Base-by-base conservation (phyloP, 2,113 vertebrate species). In the Hypanus sabinus region DNA sequence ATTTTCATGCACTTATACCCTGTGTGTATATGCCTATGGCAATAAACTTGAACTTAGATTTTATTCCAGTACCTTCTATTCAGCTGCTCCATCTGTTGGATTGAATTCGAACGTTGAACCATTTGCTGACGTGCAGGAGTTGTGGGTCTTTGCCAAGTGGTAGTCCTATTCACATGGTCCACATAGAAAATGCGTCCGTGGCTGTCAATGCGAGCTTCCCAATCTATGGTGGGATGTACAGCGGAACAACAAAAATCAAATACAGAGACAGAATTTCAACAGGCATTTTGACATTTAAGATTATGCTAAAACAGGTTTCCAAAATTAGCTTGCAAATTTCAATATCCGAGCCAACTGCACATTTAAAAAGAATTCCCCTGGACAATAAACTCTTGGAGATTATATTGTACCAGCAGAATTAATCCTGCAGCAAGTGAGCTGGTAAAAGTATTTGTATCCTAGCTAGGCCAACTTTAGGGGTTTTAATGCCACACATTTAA, bases 41-140 rank as follows among this genome's bases (percentile, higher is more conserved):
- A 46, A 46, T 46, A 46, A 46, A 46, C 46, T 46, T 46, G 46
- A 70, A 70, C 11, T 71, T 33, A 14, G 90, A 70, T 71, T 68
- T 4, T 36, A 3, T 7, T 27, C 73, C 68, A 24, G 73, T 87
- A 99, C 99, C 99, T 97, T 95, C 99, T 98, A 95, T 99, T 99
- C 94, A 99, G 97, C 96, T 99, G 99, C 94, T 99, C 99, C 99
- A 99, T 99, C 94, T 99, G 99, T 96, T 99, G 99, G 55, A 99
- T 99, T 95, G 99, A 99, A 96, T 98, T 99, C 27, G 99, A 99
- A 80, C 98, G 97, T 95, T 99, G 98, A 93, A 99, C 97, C 81
- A 98, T 98, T 97, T 99, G 99, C 0, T 98, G 98, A 92, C 98
- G 98, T 0, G 99, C 98, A 20, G 99, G 98, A 10, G 97, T 98